A percentile compares a stretch with the other conserved stretches of the same genome.
Conservation (phyloP, 2,888 invertebrate genomes). For the Stegophylla sp. region DNA sequence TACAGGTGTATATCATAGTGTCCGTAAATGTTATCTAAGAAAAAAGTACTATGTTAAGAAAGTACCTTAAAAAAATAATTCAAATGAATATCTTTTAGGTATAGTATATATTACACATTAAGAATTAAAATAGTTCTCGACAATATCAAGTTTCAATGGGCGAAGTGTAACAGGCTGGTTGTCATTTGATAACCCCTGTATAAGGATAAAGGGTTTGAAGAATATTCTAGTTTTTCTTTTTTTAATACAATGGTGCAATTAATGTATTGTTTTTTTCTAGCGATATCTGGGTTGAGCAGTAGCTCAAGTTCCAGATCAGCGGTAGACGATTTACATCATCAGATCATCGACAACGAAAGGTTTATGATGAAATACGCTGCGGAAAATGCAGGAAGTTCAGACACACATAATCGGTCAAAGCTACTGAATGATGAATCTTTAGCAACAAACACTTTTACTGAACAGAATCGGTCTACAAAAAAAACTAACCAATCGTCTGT, state of each 20-base stretch:
- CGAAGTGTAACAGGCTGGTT: no score
- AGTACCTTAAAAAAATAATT: no score
- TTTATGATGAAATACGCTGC: slow-evolving; percentile 45
- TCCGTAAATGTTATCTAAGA: no score
- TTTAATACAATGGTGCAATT: background rate
- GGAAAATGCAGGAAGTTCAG: background rate
- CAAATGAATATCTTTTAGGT: no score
- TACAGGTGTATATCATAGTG: no score
- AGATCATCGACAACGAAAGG: slow-evolving; percentile 42
- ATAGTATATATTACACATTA: no score
- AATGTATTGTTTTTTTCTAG: background rate
- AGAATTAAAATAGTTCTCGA: no score
- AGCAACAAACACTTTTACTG: background rate
- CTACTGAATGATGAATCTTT: background rate
- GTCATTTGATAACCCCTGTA: no score
- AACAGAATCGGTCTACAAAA: slow-evolving; percentile 10
- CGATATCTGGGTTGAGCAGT: slow-evolving; percentile 36
- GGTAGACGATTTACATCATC: slow-evolving; percentile 27
- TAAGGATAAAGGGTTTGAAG: no score
- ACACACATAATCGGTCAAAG: background rate
- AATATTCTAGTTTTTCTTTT: no score
- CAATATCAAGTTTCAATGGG: no score
- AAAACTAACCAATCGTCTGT: slow-evolving; percentile 9
- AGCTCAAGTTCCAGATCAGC: background rate
- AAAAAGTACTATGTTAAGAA: no score